Conservation (phyloP, 2,888 invertebrate species). For the Caenorhabditis afra region DNA sequence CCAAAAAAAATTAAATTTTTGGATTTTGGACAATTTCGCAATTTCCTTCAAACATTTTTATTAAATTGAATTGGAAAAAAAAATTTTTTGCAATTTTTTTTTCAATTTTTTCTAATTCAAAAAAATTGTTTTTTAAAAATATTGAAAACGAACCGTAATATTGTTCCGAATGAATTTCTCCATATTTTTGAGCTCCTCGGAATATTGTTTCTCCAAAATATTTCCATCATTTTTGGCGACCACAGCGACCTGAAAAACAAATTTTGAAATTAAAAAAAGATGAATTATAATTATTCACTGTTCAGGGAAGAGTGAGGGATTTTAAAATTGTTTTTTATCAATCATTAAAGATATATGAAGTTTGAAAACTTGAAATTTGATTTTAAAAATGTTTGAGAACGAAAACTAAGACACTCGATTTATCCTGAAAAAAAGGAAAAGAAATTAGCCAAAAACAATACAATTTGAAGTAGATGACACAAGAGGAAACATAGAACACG, state of each 20-base stretch:
- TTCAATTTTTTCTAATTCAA: no score
- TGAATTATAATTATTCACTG: not conserved
- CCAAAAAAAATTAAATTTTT: no score
- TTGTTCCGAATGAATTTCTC: constrained; percentile 71
- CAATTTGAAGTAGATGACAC: not conserved
- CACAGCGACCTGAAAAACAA: constrained; percentile 85
- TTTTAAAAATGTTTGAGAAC: no score
- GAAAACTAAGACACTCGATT: no score
- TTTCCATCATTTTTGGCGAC: constrained; percentile 88
- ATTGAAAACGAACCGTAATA: constrained; percentile 57
- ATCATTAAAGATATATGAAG: no score
- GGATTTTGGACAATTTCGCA: not conserved
- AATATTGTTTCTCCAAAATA: constrained; percentile 85
- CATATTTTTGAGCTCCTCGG: constrained; percentile 66
- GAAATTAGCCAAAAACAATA: not conserved
- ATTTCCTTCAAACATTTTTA: not conserved
- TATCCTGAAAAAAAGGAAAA: no score
- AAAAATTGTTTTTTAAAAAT: not conserved
- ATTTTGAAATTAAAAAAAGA: not conserved
- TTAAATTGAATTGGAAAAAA: not conserved
- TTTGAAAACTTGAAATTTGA: no score
- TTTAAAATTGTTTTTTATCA: no score
- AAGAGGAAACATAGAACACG: not conserved
- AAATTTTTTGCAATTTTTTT: no score
- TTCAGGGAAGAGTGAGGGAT: no score